phyloP scores from a whole-genome alignment of 2,113 vertebrate genomes.

The Cichladusa arquata region DNA sequence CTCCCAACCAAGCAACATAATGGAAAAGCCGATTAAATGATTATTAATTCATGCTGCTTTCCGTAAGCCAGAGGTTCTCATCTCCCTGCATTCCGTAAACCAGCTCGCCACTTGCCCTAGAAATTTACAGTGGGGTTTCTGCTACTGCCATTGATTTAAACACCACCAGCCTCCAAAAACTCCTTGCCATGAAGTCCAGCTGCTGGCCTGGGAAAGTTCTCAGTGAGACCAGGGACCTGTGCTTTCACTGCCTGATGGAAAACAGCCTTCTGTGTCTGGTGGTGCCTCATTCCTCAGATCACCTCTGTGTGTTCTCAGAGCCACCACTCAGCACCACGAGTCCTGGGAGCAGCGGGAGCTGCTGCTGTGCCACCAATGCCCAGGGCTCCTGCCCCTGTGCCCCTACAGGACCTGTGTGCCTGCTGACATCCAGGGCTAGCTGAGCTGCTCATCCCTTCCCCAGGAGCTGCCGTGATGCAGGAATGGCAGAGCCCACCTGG shows the following conservation, averaged over 20 bases:
- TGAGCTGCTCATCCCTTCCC: background rate
- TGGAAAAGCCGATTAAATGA: conserved; percentile 94
- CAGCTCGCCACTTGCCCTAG: conserved; percentile 83
- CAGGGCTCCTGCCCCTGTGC: background rate
- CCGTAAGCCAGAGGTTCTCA: conserved; percentile 93
- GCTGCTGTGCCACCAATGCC: background rate
- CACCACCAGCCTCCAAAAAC: background rate
- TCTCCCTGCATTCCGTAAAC: conserved; percentile 91
- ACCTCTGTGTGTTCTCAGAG: background rate
- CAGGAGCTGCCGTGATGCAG: background rate
- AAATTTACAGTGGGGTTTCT: conserved; percentile 74
- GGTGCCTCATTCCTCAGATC: background rate
- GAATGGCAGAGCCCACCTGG: fast-evolving
- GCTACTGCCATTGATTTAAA: conserved; percentile 50
- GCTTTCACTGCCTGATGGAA: background rate
- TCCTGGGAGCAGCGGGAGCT: background rate
- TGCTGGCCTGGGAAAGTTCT: background rate
- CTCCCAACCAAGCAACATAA: conserved; percentile 81
- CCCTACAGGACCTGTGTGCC: background rate
- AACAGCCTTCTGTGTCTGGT: background rate
- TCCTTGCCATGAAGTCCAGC: background rate
- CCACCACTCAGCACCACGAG: background rate
- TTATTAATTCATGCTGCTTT: conserved; percentile 99
- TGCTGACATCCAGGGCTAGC: background rate
- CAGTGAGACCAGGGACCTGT: background rate